These are phyloP conservation scores for Entomobrya proxima DNA, from an alignment of 2,888 invertebrate species.

Conservation along the genomic window DNA sequence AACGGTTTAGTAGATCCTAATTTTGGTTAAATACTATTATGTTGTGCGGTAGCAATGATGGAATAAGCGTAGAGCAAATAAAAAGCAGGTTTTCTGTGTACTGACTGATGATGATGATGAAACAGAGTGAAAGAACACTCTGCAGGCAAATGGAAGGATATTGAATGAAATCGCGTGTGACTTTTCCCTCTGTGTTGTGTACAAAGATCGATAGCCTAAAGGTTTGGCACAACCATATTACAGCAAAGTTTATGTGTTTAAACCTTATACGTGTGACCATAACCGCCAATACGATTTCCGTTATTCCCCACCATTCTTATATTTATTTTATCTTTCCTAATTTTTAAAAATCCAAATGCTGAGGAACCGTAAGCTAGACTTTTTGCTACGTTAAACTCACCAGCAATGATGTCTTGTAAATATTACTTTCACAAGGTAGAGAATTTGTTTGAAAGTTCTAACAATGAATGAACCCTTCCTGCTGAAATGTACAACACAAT, in stretches of 20 bases:
- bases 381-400: too few relatives aligned
- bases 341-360: too few relatives aligned
- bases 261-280: neutral
- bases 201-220: slow-evolving; percentile 53
- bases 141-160: neutral
- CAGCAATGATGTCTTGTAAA: too few relatives aligned
- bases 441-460: neutral
- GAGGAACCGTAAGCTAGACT: too few relatives aligned
- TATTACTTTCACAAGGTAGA: too few relatives aligned
- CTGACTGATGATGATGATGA: too few relatives aligned
- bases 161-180: slow-evolving; percentile 48
- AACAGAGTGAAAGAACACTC: slow-evolving; percentile 2
- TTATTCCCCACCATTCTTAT: too few relatives aligned
- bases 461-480: neutral
- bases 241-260: neutral
- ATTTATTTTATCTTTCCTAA: too few relatives aligned
- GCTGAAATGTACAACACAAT: slow-evolving; percentile 34
- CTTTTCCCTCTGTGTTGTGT: slow-evolving; percentile 8
- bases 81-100: neutral
- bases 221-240: slow-evolving; percentile 18
- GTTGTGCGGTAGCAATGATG: neutral
- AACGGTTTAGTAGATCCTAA: neutral
- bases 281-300: too few relatives aligned
- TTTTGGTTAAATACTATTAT: neutral
- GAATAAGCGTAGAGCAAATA: neutral